These are phyloP conservation scores for Glyphotaelius pellucidus DNA, from an alignment of 2,888 invertebrate genomes.

Conservation along the genomic window DNA sequence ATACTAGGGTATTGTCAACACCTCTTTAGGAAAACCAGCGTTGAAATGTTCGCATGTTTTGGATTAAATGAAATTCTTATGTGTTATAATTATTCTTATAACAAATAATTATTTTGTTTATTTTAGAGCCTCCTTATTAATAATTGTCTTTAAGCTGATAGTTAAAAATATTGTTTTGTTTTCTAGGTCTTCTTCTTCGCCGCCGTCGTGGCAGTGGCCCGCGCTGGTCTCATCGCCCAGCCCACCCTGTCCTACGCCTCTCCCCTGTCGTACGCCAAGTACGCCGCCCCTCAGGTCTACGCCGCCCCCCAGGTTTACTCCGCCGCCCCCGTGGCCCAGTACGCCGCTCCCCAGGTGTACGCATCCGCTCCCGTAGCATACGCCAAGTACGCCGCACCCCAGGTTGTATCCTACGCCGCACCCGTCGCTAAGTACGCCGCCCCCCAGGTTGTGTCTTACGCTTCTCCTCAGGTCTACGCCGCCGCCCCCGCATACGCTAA, in stretches of 20 bases:
- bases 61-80: no score
- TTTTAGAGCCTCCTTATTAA: no score
- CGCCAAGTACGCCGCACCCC: slow-evolving; percentile 42
- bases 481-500: neutral
- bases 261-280: neutral
- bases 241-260: slow-evolving; percentile 57
- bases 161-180: neutral
- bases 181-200: slow-evolving; percentile 59
- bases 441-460: slow-evolving; percentile 62
- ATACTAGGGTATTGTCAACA: no score
- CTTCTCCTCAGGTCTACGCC: slow-evolving; percentile 47
- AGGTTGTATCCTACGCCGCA: slow-evolving; percentile 55
- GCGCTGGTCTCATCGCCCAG: slow-evolving; percentile 22
- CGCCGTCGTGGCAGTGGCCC: slow-evolving; percentile 62
- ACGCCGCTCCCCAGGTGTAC: neutral
- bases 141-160: no score
- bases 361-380: neutral
- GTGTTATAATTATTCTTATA: no score
- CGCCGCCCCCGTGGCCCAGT: neutral
- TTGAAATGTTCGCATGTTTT: no score
- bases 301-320: slow-evolving; percentile 60
- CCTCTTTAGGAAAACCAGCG: no score
- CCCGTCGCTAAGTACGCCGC: slow-evolving; percentile 66
- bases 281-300: neutral
- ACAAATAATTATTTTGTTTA: no score